A percentile compares a stretch with the other conserved stretches of the same genome.
phyloP scores from a whole-genome alignment of 2,888 invertebrate species.

The Megamerina dolium region DNA sequence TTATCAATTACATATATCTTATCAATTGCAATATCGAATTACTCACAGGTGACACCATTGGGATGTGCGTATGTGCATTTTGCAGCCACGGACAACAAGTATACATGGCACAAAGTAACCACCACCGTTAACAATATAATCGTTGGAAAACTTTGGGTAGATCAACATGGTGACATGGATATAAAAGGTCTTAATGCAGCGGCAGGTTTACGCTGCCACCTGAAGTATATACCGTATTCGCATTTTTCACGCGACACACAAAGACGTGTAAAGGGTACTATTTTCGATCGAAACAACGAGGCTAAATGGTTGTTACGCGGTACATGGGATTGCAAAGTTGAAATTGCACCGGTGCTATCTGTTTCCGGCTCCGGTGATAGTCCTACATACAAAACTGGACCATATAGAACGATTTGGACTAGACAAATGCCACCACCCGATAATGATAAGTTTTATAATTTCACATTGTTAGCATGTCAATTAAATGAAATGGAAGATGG shows the following conservation, averaged over 20 bases:
- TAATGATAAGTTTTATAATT: slow-evolving; percentile 80
- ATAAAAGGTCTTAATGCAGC: slow-evolving; percentile 80
- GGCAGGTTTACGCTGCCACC: slow-evolving; percentile 86
- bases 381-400: slow-evolving; percentile 89
- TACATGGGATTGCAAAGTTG: slow-evolving; percentile 94
- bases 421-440: slow-evolving; percentile 66
- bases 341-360: slow-evolving; percentile 82
- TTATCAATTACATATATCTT: neutral
- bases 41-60: slow-evolving; percentile 62
- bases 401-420: slow-evolving; percentile 81
- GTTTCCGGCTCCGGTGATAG: slow-evolving; percentile 64
- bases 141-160: slow-evolving; percentile 98
- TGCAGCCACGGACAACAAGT: slow-evolving; percentile 68
- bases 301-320: slow-evolving; percentile 74
- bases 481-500: slow-evolving; percentile 90
- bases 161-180: slow-evolving; percentile 99
- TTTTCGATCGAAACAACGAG: slow-evolving; percentile 66
- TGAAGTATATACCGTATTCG: slow-evolving; percentile 97
- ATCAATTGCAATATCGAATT: neutral
- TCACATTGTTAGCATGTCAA: slow-evolving; percentile 91
- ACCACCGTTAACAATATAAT: slow-evolving; percentile 99
- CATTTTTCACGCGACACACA: slow-evolving; percentile 97
- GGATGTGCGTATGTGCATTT: slow-evolving; percentile 69
- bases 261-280: slow-evolving; percentile 77
- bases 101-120: slow-evolving; percentile 96